Percentiles rank a stretch among this genome's conserved stretches.
phyloP scores from a whole-genome alignment of 2,797 vertebrate species.

The Fratercula arctica region DNA sequence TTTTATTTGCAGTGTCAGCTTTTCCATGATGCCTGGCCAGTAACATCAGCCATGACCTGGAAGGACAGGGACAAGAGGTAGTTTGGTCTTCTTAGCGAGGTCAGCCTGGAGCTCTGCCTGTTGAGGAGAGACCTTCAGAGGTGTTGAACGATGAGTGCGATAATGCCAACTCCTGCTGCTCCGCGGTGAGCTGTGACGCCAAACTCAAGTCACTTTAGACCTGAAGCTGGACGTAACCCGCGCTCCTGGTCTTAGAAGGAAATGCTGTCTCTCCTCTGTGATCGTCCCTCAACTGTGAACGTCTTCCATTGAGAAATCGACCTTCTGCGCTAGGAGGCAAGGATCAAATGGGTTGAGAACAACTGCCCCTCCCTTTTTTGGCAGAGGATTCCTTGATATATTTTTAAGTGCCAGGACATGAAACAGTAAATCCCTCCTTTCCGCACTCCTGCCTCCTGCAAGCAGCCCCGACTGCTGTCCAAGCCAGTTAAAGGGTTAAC shows the following conservation, averaged over 20 bases:
- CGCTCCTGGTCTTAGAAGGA: neutral
- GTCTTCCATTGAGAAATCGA: neutral
- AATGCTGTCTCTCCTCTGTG: slow-evolving; percentile 26
- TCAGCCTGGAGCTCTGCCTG: neutral
- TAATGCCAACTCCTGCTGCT: neutral
- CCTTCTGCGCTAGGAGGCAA: neutral
- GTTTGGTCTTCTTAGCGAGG: slow-evolving; percentile 37
- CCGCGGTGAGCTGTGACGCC: slow-evolving; percentile 5
- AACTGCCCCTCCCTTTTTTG: slow-evolving; percentile 19
- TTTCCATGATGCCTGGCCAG: slow-evolving; percentile 31
- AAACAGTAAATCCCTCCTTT: slow-evolving; percentile 55
- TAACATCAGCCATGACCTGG: slow-evolving; percentile 56
- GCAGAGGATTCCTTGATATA: slow-evolving; percentile 61
- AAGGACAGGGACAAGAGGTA: slow-evolving; percentile 59
- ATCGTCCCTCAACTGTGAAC: neutral
- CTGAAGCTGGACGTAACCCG: slow-evolving; percentile 22
- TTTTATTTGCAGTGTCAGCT: slow-evolving; percentile 58
- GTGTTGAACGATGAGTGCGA: neutral
- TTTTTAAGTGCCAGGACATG: slow-evolving; percentile 70
- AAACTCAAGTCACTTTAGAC: neutral
- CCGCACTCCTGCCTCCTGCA: slow-evolving; percentile 53
- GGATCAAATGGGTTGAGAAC: slow-evolving; percentile 59
- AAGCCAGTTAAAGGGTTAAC: slow-evolving; percentile 64
- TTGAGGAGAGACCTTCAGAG: slow-evolving; percentile 34
- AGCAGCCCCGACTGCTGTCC: slow-evolving; percentile 37